These are phyloP conservation scores for Teleogryllus oceanicus DNA, from an alignment of 2,888 invertebrate genomes.

Conservation along the genomic window DNA sequence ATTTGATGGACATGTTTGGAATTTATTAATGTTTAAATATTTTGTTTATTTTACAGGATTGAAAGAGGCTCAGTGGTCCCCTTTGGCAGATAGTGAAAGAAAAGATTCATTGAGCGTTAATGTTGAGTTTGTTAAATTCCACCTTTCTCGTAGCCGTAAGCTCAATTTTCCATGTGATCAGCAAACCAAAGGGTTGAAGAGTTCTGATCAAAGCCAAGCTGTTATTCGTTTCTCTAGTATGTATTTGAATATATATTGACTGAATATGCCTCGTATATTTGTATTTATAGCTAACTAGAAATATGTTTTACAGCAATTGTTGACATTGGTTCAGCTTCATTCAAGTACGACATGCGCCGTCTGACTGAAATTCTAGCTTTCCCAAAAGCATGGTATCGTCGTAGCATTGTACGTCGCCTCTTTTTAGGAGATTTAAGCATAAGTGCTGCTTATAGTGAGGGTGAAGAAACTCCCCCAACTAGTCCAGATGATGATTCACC, in stretches of 20 bases:
- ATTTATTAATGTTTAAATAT: not conserved
- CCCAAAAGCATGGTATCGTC: slow-evolving; percentile 97
- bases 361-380: slow-evolving; percentile 95
- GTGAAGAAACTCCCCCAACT: slow-evolving; percentile 45
- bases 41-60: slow-evolving; percentile 41
- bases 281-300: not conserved
- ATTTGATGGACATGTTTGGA: not conserved
- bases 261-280: slow-evolving; percentile 20
- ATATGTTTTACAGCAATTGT: slow-evolving; percentile 65
- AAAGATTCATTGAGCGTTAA: slow-evolving; percentile 95
- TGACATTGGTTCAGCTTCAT: slow-evolving; percentile 92
- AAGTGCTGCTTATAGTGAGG: slow-evolving; percentile 49
- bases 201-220: slow-evolving; percentile 71
- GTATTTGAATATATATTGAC: slow-evolving; percentile 41
- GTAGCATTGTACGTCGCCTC: slow-evolving; percentile 85
- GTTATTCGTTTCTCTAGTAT: slow-evolving; percentile 87
- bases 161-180: slow-evolving; percentile 68
- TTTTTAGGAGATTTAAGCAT: slow-evolving; percentile 89
- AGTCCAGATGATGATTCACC: slow-evolving; percentile 37
- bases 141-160: slow-evolving; percentile 86
- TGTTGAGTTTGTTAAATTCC: slow-evolving; percentile 95
- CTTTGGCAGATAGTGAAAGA: slow-evolving; percentile 80
- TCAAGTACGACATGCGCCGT: slow-evolving; percentile 98
- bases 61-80: slow-evolving; percentile 82
- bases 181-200: slow-evolving; percentile 48